Evolutionary conservation across 2,888 invertebrate species (phyloP), one percentile per base, ranked within the genome.

Genomic region (Lasiommata megera): DNA sequence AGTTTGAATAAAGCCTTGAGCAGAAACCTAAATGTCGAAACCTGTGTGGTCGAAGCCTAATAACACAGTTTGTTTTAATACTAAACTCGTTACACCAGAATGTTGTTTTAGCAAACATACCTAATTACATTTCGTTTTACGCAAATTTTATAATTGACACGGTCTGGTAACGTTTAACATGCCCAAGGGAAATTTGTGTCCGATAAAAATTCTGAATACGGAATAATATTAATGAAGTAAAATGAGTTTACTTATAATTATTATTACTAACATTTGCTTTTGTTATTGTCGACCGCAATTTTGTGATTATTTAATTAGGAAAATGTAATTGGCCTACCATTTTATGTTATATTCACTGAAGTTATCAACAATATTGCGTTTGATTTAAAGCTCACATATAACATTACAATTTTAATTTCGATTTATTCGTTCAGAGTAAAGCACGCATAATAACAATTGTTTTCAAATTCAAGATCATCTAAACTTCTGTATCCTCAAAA

Each of bases 241-340:
- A 51, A 44, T 36, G 38, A 31, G 36, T 29, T 14, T 16, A 29
- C 44, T 44, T 44, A n/a, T 23, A 44, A 29, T 44, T 23, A 44
- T 44, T 16, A 46, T 46, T 31, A 44, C 12, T 50, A 18, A 53
- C 14, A 18, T 38, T 29, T 38, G 23, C 12, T 28, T 11, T 3
- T 29, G 12, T 53, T 44, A 47, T 61, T 44, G 48, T 48, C 52
- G 61, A 63, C 46, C 59, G 48, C 54, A 64, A 55, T 28, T 56
- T 31, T 23, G 28, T 6, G 5, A 31, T 14, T 14, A 11, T 23
- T 5, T 23, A 23, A n/a, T n/a, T n/a, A n/a, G n/a, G n/a, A n/a
- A n/a, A n/a, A n/a, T n/a, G n/a, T n/a, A n/a, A n/a, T n/a, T n/a
- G n/a, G n/a, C n/a, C n/a, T n/a, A n/a, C n/a, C n/a, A n/a, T n/a